Evolutionary conservation across 2,113 vertebrate species (phyloP).

Genomic region (Craseonycteris thonglongyai): DNA sequence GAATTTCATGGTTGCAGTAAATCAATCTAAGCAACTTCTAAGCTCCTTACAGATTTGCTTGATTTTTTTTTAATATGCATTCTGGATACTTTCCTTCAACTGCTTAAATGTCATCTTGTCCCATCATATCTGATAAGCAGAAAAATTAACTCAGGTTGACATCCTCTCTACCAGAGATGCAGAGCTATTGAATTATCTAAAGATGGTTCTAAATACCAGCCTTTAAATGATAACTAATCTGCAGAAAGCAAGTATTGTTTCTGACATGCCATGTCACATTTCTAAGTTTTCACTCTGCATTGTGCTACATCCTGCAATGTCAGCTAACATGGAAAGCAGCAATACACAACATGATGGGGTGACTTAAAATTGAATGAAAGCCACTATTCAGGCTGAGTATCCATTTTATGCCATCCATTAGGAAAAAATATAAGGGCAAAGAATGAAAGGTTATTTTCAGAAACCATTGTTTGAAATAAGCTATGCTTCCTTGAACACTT

Average conservation of each 20-base stretch:
- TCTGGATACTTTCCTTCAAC: constrained; percentile 11
- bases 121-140: constrained; percentile 60
- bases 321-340: constrained; percentile 40
- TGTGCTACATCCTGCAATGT: constrained; percentile 55
- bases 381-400: constrained; percentile 47
- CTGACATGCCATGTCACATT: constrained; percentile 64
- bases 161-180: constrained; percentile 46
- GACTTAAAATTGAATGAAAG: constrained; percentile 68
- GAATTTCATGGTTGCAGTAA: neutral
- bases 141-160: constrained; percentile 76
- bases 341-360: constrained; percentile 59
- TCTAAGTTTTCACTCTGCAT: constrained; percentile 59
- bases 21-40: constrained; percentile 11
- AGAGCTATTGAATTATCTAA: constrained; percentile 77
- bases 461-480: constrained; percentile 54
- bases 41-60: constrained; percentile 20
- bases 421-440: constrained; percentile 66
- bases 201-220: constrained; percentile 76
- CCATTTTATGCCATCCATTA: constrained; percentile 63
- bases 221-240: constrained; percentile 76
- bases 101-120: constrained; percentile 68
- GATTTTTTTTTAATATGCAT: constrained; percentile 1
- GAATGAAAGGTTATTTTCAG: constrained; percentile 49
- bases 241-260: constrained; percentile 73
- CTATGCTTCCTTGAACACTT: constrained; percentile 44